Conservation (phyloP, 2,113 vertebrate genomes). For the Caretta caretta region DNA sequence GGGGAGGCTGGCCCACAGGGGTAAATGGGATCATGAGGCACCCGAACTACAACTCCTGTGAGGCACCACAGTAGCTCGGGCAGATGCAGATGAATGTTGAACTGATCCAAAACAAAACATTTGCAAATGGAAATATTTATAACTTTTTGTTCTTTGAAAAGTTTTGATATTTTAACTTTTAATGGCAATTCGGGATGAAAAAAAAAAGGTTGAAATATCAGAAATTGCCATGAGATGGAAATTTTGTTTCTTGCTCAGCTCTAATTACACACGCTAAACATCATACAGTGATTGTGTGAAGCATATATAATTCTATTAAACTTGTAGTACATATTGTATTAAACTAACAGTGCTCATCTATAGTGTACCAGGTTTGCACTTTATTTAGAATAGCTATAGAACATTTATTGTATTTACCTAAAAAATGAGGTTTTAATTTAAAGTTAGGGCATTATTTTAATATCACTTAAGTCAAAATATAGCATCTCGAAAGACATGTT, state of each 20-base stretch:
- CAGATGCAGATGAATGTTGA: background rate
- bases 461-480: background rate
- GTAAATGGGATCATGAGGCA: background rate
- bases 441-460: background rate
- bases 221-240: background rate
- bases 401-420: background rate
- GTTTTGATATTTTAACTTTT: background rate
- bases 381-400: background rate
- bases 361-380: background rate
- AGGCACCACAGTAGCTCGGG: background rate
- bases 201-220: background rate
- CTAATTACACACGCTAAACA: background rate
- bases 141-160: background rate
- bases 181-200: background rate
- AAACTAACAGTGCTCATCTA: background rate
- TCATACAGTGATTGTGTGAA: background rate
- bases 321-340: background rate
- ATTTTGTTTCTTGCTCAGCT: background rate
- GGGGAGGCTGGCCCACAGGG: background rate
- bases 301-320: background rate
- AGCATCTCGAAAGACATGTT: background rate
- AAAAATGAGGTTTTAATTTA: background rate
- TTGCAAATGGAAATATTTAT: background rate
- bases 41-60: background rate
- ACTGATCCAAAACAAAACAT: background rate